Base-by-base conservation (phyloP, 2,113 vertebrate genomes). In the Craseonycteris thonglongyai region DNA sequence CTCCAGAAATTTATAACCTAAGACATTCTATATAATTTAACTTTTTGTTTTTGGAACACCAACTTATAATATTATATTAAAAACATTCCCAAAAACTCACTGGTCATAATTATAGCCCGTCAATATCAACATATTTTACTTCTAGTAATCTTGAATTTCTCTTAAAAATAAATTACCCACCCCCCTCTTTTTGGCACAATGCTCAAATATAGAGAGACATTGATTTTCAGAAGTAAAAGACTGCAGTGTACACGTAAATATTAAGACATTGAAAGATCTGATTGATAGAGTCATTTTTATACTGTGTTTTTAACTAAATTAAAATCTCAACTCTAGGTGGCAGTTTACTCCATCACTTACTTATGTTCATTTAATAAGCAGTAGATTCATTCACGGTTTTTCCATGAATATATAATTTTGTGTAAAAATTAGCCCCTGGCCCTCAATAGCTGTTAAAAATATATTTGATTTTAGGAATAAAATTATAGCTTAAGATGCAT, bases 251-350 rank as follows among this genome's bases (percentile, higher is more conserved):
- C 35, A 40, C 35, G 28, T 89, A 82, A 69, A 90, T 82, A 56
- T 40, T 40, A 40, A 81, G 22, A 35, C 6, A 19, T 33, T 51
- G 33, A 85, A 69, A 40, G n/a, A 30, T 88, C 24, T 58, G 24
- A 45, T n/a, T n/a, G 59, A n/a, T 63, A n/a, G 6, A 28, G n/a
- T 83, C n/a, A 9, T 69, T 94, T 86, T 79, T 51, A 16, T 42
- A 51, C 76, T 76, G 45, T n/a, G 35, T 91, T 94, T 59, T 93
- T 95, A 96, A 91, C 94, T 54, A 76, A 96, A 95, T 80, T 88
- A 74, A 78, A 83, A 80, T 95, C 85, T 98, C 97, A 98, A 98
- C 98, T 98, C 98, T 98, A 98, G 98, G 98, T 98, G 98, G 98
- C 98, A 98, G 98, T 90, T 98, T 97, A 98, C 98, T 98, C 98